These are phyloP conservation scores for Lasioglossum leucozonium DNA, from an alignment of 2,888 invertebrate genomes.

Conservation along the genomic window DNA sequence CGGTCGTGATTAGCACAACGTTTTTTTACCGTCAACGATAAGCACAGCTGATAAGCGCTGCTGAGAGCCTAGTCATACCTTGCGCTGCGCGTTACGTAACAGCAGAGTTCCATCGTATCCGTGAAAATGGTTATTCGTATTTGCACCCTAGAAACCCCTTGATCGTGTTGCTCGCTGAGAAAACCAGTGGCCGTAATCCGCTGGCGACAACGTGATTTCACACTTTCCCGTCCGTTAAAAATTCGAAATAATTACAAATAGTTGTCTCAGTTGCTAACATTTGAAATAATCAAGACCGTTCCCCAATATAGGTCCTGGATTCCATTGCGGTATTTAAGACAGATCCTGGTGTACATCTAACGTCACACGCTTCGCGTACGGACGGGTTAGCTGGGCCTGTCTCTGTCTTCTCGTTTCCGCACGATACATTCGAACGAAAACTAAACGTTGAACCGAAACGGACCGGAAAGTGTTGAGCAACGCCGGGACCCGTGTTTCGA, in stretches of 20 bases:
- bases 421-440: background rate
- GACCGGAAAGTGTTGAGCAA: background rate
- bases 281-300: background rate
- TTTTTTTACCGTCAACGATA: slow-evolving; percentile 41
- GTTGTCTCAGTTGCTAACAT: background rate
- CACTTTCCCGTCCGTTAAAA: slow-evolving; percentile 15
- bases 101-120: slow-evolving; percentile 12
- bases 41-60: slow-evolving; percentile 39
- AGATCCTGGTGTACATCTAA: too few species aligned
- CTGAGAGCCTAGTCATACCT: slow-evolving; percentile 55
- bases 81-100: slow-evolving; percentile 22
- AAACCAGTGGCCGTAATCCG: slow-evolving; percentile 29
- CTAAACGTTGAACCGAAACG: background rate
- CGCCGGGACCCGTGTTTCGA: background rate
- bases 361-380: too few species aligned
- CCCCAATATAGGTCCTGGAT: background rate
- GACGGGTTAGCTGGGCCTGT: too few species aligned
- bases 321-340: background rate
- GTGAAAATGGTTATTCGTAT: slow-evolving; percentile 59
- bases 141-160: slow-evolving; percentile 49
- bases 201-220: slow-evolving; percentile 26
- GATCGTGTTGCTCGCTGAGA: slow-evolving; percentile 31
- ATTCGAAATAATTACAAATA: background rate
- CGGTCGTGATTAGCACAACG: slow-evolving; percentile 44
- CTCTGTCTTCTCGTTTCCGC: background rate